Base-by-base conservation (phyloP, 2,888 invertebrate genomes). In the Drosophila mimica region DNA sequence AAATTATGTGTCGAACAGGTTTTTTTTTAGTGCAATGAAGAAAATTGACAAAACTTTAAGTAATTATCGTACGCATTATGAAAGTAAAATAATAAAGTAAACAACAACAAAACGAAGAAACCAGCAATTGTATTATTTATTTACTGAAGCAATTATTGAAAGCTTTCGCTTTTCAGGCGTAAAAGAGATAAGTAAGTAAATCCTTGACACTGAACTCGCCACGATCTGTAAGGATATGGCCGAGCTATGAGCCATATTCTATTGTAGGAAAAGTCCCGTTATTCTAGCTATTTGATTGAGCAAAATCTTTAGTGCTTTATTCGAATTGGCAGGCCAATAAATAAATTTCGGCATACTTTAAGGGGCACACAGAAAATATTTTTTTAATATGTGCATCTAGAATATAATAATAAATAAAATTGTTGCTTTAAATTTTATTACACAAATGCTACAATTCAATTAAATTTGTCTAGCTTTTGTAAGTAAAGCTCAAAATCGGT, bases 41-140 rank as follows among this genome's bases (percentile, higher is more conserved):
- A 25, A 46, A 46, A 46, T 46, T 46, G 15, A 46, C 20, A 46
- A 46, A 46, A 46, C 20, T 46, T 46, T 20, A 46, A 20, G 15
- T 46, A 46, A 46, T 46, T 25, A 46, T 46, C 8, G 15, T 82
- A 79, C 70, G 66, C 86, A 79, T 88, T 75, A 85, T 75, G 69
- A 53, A 82, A 70, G 46, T 82, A 74, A 82, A 65, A 61, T 72
- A 82, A 85, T 84, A 85, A 85, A 74, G 64, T 67, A 75, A 74
- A 83, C 56, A 60, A 43, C 43, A 43, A 64, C 60, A 33, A 70
- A 65, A 60, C 30, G 30, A 49, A 46, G 8, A 25, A 30, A 4
- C 9, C n/a, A 51, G 30, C 15, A 6, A 17, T n/a, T 63, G 17
- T 57, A 15, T 28, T 34, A 40, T 17, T 65, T 65, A 40, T 52